phyloP scores from a whole-genome alignment of 2,888 invertebrate genomes.

The Hirtodrosophila duncani region DNA sequence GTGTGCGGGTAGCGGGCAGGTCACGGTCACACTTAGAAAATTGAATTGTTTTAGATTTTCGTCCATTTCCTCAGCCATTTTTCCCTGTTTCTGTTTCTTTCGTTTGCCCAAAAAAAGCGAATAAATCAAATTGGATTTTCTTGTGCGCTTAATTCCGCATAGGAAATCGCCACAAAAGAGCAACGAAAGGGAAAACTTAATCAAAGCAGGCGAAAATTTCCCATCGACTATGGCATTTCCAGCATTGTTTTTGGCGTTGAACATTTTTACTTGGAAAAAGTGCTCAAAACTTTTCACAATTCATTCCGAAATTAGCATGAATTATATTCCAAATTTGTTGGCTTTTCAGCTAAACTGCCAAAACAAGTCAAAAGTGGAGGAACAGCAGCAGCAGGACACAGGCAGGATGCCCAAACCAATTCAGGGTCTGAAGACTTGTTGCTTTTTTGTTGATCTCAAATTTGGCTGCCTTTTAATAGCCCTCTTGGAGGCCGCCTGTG shows the following conservation, averaged over 20 bases:
- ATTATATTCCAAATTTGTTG: conserved; percentile 29
- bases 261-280: conserved; percentile 9
- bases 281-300: too few relatives aligned
- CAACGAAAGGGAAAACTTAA: conserved; percentile 1
- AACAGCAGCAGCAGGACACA: not conserved
- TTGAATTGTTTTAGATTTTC: conserved; percentile 72
- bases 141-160: conserved; percentile 60
- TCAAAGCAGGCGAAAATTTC: conserved; percentile 1
- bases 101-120: conserved; percentile 45
- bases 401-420: not conserved
- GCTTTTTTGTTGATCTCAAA: conserved; percentile 23
- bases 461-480: conserved; percentile 44
- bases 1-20: too few relatives aligned
- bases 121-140: conserved; percentile 72
- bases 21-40: conserved; percentile 58
- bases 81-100: conserved; percentile 30
- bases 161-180: conserved; percentile 48
- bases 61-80: conserved; percentile 11
- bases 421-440: conserved; percentile 27
- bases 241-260: too few relatives aligned
- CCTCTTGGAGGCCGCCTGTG: conserved; percentile 12
- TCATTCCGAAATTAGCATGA: too few relatives aligned
- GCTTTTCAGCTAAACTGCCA: not conserved
- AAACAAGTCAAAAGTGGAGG: not conserved
- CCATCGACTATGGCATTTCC: not conserved